Percentiles rank a stretch among this genome's conserved stretches.
Conservation (phyloP, 2,113 vertebrate species). For the Zingel zingel region DNA sequence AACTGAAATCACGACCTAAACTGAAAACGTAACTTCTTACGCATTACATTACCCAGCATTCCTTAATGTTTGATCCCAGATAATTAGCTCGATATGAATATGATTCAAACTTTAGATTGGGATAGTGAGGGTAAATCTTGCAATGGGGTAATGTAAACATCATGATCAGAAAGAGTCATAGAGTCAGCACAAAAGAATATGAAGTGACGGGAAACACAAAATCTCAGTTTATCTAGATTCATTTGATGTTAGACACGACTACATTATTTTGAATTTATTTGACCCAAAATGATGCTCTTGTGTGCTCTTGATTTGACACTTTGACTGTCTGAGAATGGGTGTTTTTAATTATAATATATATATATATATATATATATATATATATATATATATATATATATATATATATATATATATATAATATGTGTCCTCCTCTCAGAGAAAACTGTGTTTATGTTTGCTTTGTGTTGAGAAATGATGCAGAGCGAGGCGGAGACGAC, state of each 20-base stretch:
- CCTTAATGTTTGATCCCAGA: background rate
- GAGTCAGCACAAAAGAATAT: constrained; percentile 38
- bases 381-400: no score
- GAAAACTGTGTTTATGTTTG: constrained; percentile 72
- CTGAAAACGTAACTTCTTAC: constrained; percentile 1
- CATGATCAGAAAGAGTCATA: constrained; percentile 42
- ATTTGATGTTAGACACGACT: constrained; percentile 45
- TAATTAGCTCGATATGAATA: background rate
- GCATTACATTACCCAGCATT: background rate
- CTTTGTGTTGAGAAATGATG: constrained; percentile 66
- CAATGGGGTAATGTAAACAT: constrained; percentile 12
- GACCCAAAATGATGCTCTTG: constrained; percentile 65
- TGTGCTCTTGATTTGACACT: constrained; percentile 70
- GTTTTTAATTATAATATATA: constrained; percentile 71
- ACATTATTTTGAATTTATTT: constrained; percentile 66
- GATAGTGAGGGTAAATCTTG: constrained; percentile 5
- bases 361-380: background rate
- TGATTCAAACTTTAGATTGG: constrained; percentile 11
- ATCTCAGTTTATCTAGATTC: constrained; percentile 42
- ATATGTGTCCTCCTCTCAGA: constrained; percentile 59
- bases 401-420: no score
- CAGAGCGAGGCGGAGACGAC: constrained; percentile 45
- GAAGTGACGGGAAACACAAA: constrained; percentile 29
- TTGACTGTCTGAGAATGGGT: constrained; percentile 58
- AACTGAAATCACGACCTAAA: constrained; percentile 12